Base-by-base conservation (phyloP, 92 coral and sea anemone species). In the Metridium senile region DNA sequence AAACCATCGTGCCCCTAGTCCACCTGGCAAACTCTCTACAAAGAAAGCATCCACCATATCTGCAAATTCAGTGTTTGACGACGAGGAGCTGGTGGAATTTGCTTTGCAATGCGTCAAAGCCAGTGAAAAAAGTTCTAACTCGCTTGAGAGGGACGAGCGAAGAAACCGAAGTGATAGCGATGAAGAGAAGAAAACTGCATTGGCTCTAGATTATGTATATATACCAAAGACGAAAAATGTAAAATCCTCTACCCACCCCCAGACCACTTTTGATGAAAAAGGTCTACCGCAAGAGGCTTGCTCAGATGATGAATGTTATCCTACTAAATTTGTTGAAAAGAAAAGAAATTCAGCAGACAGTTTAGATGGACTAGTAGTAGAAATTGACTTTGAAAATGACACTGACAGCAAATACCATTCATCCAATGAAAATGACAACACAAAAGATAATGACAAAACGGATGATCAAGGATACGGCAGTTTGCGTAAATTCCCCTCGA, bases 71-170 rank as follows among this genome's bases (percentile, higher is more conserved):
- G 61, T 9, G n/a, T 90, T 90, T 62, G 84, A 80, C 25, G 87
- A 90, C 45, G 73, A 77, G 49, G 91, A 83, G 28, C 81, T 90
- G 11, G 54, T 80, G 0, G 96, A 84, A 21, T 90, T 90, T 78
- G 96, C 96, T 0, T 79, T 72, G 64, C 80, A 82, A 58, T 90
- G 96, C 27, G 77, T 90, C 8, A 70, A 86, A 56, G 96, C 96
- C 33, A 85, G 87, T 54, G 83, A 82, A 47, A 88, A 88, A 85
- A 82, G 13, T 4, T 13, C 68, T 23, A 63, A 29, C 30, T 45
- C 82, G 39, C 69, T 63, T 16, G 69, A 63, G 31, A 77, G 22
- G n/a, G 26, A 43, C 13, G 65, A 52, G 11, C 33, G 51, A 27
- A 62, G 53, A 30, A 66, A 63, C 26, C 65, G 65, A 35, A 62